These are phyloP conservation scores for Acanthisitta chloris DNA, from an alignment of 2,113 vertebrate genomes.

Conservation along the genomic window DNA sequence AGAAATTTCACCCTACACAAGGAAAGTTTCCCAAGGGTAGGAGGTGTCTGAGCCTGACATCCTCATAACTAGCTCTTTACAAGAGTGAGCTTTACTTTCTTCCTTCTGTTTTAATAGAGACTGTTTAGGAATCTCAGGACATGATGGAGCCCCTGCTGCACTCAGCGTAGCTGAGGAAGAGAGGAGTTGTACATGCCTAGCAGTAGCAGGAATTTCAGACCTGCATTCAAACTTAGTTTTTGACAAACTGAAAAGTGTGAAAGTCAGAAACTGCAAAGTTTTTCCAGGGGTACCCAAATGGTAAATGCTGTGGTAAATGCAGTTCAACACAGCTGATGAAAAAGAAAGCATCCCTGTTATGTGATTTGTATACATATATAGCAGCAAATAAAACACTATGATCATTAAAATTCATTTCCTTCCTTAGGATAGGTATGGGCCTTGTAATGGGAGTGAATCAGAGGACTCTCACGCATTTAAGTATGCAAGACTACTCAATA, in stretches of 20 bases:
- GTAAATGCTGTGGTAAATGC: neutral
- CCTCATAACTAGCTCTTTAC: neutral
- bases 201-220: neutral
- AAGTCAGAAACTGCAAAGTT: neutral
- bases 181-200: neutral
- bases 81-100: neutral
- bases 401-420: neutral
- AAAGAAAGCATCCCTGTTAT: neutral
- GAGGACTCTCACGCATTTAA: neutral
- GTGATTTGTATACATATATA: neutral
- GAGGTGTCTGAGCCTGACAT: neutral
- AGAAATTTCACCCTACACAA: neutral
- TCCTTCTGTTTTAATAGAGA: neutral
- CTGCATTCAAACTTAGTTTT: neutral
- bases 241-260: neutral
- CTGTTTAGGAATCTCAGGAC: neutral
- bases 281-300: neutral
- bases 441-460: neutral
- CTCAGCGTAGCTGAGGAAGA: neutral
- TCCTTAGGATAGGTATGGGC: neutral
- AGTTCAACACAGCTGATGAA: neutral
- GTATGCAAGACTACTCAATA: neutral
- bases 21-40: neutral
- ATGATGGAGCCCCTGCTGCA: neutral
- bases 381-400: neutral